These are phyloP conservation scores for Loris lydekkerianus DNA, from an alignment of 2,797 vertebrate species.

Conservation along the genomic window DNA sequence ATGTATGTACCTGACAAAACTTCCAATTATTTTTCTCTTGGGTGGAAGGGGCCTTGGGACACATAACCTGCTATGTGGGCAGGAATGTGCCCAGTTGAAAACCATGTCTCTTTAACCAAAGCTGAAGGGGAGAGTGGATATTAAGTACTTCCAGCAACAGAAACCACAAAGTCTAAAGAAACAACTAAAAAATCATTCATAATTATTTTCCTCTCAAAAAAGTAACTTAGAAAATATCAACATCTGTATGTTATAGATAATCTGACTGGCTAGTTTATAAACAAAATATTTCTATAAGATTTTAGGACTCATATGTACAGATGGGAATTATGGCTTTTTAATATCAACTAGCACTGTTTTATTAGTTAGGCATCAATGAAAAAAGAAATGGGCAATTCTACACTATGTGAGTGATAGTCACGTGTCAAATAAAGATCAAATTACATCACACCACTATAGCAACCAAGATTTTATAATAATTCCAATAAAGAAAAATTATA, in stretches of 20 bases:
- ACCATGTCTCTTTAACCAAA: background rate
- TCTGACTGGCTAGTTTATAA: background rate
- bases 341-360: background rate
- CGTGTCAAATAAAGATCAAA: background rate
- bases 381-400: background rate
- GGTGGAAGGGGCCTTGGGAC: too few species aligned
- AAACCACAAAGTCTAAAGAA: background rate
- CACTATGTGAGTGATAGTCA: background rate
- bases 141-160: background rate
- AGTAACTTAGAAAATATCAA: background rate
- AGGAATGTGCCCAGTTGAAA: background rate
- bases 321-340: background rate
- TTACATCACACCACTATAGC: background rate
- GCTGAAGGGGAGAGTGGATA: background rate
- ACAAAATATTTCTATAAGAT: background rate
- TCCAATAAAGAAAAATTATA: slow-evolving; percentile 1
- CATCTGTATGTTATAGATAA: background rate
- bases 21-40: background rate
- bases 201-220: slow-evolving; percentile 1
- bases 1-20: background rate
- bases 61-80: background rate
- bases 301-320: background rate
- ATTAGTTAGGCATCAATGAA: background rate
- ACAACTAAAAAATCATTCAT: background rate
- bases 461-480: background rate